A percentile compares a stretch with the other conserved stretches of the same genome.
Conservation (phyloP, 2,113 vertebrate genomes). For the Rhinopomastus cyanomelas region DNA sequence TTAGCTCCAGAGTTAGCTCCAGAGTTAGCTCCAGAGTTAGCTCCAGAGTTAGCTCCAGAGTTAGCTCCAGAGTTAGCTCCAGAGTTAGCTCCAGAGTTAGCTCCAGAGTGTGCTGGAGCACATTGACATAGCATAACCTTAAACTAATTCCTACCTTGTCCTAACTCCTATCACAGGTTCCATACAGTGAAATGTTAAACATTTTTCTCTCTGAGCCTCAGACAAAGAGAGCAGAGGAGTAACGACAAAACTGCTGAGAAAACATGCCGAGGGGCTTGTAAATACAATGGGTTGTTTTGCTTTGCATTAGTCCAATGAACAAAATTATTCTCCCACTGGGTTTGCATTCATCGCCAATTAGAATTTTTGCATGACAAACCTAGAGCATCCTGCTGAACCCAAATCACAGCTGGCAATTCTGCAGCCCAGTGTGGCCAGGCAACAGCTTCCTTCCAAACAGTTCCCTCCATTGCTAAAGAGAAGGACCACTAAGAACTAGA, state of each 20-base stretch:
- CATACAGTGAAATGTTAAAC: background rate
- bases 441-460: conserved; percentile 2
- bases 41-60: background rate
- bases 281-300: conserved; percentile 33
- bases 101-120: background rate
- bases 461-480: background rate
- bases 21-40: background rate
- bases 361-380: conserved; percentile 55
- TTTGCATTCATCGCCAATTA: conserved; percentile 56
- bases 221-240: background rate
- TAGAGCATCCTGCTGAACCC: conserved; percentile 5
- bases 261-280: conserved; percentile 20
- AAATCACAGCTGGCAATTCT: conserved; percentile 56
- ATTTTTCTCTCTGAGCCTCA: background rate
- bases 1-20: background rate
- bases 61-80: background rate
- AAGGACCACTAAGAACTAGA: background rate
- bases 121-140: background rate
- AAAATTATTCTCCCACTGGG: conserved; percentile 39
- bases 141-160: conserved; percentile 10
- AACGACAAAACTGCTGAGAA: conserved; percentile 25
- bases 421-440: conserved; percentile 26
- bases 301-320: conserved; percentile 39
- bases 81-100: background rate
- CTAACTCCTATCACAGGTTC: background rate